Conservation (phyloP, 2,113 vertebrate genomes). For the Rhizomys pruinosus region DNA sequence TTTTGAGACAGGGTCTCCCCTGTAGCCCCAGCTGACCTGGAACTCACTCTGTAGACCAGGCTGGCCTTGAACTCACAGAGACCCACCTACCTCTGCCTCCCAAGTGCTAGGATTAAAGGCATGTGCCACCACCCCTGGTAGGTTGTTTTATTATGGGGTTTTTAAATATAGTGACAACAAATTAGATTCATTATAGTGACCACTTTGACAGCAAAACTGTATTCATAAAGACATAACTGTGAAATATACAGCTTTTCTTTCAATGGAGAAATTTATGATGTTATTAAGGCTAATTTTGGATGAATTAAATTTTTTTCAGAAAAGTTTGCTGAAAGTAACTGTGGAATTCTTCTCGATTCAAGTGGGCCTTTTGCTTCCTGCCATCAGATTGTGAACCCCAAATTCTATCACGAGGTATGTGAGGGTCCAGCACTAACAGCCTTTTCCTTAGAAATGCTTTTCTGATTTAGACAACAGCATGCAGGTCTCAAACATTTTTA, state of each 20-base stretch:
- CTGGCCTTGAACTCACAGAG: too few relatives aligned
- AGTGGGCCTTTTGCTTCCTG: conserved; percentile 87
- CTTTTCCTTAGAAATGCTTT: background rate
- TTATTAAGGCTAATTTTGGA: background rate
- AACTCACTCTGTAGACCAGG: too few relatives aligned
- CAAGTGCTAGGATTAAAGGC: too few relatives aligned
- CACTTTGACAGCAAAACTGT: background rate
- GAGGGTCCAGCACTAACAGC: background rate
- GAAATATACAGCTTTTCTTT: background rate
- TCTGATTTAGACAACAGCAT: background rate
- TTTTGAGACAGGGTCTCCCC: too few relatives aligned
- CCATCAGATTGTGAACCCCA: conserved; percentile 84
- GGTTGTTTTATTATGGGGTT: background rate
- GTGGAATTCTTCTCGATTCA: conserved; percentile 83
- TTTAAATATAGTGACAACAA: background rate
- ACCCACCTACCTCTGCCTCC: too few relatives aligned
- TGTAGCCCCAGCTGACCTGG: too few relatives aligned
- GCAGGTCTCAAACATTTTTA: background rate
- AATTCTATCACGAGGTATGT: conserved; percentile 82
- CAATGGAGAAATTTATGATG: background rate
- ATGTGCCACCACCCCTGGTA: too few relatives aligned
- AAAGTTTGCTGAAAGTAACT: conserved; percentile 87
- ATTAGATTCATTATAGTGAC: background rate
- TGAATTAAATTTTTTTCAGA: conserved; percentile 80
- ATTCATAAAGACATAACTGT: background rate